Evolutionary conservation across 2,113 vertebrate genomes (phyloP).

Genomic region (Callionymus lyra): DNA sequence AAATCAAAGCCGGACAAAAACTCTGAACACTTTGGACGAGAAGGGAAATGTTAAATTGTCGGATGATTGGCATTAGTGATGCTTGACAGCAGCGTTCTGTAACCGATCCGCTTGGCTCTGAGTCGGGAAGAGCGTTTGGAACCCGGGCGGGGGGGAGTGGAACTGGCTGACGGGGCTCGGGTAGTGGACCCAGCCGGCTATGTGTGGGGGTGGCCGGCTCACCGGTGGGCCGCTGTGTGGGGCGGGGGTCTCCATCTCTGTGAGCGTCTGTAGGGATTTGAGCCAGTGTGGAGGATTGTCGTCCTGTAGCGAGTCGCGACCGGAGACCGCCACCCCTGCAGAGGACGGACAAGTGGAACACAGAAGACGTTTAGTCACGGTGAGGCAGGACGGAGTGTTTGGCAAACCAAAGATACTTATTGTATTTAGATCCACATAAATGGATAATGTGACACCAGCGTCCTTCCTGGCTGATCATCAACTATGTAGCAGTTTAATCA

Average conservation of each 20-base stretch:
- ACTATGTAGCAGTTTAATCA: too few species aligned
- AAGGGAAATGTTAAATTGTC: slow-evolving; percentile 25
- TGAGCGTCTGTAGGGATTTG: slow-evolving; percentile 86
- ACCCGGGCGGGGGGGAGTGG: slow-evolving; percentile 86
- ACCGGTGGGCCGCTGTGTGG: slow-evolving; percentile 77
- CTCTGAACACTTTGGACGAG: neutral
- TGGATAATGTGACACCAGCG: too few species aligned
- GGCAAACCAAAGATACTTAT: too few species aligned
- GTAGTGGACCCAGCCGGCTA: slow-evolving; percentile 82
- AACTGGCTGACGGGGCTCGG: slow-evolving; percentile 72
- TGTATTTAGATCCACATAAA: too few species aligned
- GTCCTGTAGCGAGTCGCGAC: slow-evolving; percentile 85
- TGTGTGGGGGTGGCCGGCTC: slow-evolving; percentile 81
- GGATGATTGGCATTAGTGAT: slow-evolving; percentile 54
- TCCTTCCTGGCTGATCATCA: too few species aligned
- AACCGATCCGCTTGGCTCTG: slow-evolving; percentile 87
- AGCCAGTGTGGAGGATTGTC: slow-evolving; percentile 92
- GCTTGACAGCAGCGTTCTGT: slow-evolving; percentile 85
- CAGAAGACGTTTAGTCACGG: neutral
- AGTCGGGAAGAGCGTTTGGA: slow-evolving; percentile 81
- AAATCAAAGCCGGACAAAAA: slow-evolving; percentile 61
- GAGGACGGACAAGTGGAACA: neutral
- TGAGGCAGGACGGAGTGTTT: too few species aligned
- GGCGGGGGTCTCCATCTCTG: slow-evolving; percentile 83
- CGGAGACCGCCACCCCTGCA: slow-evolving; percentile 78